Evolutionary conservation across 2,113 vertebrate genomes (phyloP), one percentile per base, ranked within the genome.

Genomic region (Polypterus bichir): DNA sequence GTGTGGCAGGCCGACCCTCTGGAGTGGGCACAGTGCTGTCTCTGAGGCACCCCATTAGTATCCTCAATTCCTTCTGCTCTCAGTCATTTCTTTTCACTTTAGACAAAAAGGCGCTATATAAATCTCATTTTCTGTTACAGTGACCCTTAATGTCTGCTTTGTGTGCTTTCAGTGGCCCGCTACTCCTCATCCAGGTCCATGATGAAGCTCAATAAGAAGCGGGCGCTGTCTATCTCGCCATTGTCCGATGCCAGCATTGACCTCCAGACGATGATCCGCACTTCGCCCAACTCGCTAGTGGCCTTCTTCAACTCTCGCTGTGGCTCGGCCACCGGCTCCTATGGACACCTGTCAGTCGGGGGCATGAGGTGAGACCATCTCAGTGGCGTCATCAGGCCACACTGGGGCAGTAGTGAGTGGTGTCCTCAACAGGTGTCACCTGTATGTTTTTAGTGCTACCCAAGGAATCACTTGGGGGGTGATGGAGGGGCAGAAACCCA

Each of bases 301-400:
- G 94, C 96, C 3, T 98, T 95, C 68, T 92, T 97, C 74, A 98
- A 95, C 82, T 87, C 95, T 2, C 92, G 91, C 71, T 97, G 94
- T 1, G 77, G 91, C 64, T 88, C 92, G 2, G 77, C 87, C 0
- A 74, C 84, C 45, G 89, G 94, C 56, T 97, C 95, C 60, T 98
- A 98, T 0, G 95, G 95, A 1, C 95, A 97, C 60, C 89, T 98
- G 59, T 97, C 95, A 71, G 90, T 98, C 67, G 83, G 92, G 71
- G 82, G 89, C 69, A 91, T 97, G 89, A 97, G 95, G 95, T 97
- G 77, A 64, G 74, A 62, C 27, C 6, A 0, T 10, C 4, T 2
- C 44, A 47, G n/a, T 2, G 4, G 4, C 2, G 27, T 27, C 27
- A 27, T 27, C 27, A 27, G 27, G 27, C 55, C n/a, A n/a, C 7